phyloP scores from a whole-genome alignment of 1,140 invertebrate species.

The Tetramorium parvispinum region DNA sequence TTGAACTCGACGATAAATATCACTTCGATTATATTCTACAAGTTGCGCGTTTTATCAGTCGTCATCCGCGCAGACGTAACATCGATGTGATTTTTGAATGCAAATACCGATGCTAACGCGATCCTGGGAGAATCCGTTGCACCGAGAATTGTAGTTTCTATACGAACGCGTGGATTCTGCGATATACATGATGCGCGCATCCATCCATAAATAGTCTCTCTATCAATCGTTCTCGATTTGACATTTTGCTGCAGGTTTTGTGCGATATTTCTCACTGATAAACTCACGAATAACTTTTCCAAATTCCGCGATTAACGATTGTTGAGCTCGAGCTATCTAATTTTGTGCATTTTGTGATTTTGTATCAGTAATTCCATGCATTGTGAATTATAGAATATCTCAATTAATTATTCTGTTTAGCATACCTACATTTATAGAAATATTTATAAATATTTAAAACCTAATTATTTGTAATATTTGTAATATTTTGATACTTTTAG shows the following conservation, averaged over 20 bases:
- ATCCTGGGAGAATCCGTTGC: conserved; percentile 44
- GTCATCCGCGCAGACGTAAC: conserved; percentile 57
- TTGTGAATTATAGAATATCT: neutral
- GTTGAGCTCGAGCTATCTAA: neutral
- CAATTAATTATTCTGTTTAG: neutral
- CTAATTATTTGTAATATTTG: neutral
- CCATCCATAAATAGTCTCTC: conserved; percentile 62
- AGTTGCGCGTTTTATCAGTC: conserved; percentile 61
- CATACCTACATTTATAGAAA: neutral
- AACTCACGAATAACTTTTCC: conserved; percentile 49
- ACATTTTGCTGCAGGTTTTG: conserved; percentile 39
- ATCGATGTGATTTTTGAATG: conserved; percentile 63
- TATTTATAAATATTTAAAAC: neutral
- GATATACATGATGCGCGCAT: conserved; percentile 63
- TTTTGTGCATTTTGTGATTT: neutral
- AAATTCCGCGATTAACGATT: neutral
- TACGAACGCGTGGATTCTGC: conserved; percentile 36
- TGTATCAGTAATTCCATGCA: neutral
- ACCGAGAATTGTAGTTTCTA: conserved; percentile 41
- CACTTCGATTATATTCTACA: conserved; percentile 35
- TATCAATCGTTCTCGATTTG: conserved; percentile 48
- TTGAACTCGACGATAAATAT: conserved; percentile 31
- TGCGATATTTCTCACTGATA: conserved; percentile 46
- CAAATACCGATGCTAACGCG: conserved; percentile 40
- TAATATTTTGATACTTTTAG: neutral